Conservation (phyloP, 2,888 invertebrate genomes). For the Iphiclides podalirius region DNA sequence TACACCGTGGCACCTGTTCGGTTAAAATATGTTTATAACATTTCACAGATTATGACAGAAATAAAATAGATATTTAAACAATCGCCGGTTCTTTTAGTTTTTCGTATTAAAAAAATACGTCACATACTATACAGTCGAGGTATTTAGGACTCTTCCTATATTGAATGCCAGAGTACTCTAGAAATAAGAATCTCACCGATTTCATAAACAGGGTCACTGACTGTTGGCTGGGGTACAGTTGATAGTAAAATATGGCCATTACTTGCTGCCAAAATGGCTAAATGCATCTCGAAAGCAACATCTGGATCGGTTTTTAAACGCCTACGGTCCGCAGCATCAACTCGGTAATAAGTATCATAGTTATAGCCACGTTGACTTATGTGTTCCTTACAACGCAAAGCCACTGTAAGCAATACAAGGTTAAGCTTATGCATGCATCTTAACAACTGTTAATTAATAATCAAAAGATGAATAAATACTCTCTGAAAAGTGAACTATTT, state of each 20-base stretch:
- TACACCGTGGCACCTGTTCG: too few relatives aligned
- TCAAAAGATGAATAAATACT: too few relatives aligned
- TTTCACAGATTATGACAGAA: too few relatives aligned
- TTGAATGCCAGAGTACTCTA: too few relatives aligned
- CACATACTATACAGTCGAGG: too few relatives aligned
- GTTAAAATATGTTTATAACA: too few relatives aligned
- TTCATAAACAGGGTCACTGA: constrained; percentile 82
- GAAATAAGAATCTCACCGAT: constrained; percentile 72
- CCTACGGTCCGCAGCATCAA: constrained; percentile 48
- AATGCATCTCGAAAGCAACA: constrained; percentile 79
- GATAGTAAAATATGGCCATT: constrained; percentile 86
- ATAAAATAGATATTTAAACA: too few relatives aligned
- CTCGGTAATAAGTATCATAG: constrained; percentile 80
- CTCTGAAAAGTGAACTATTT: too few relatives aligned
- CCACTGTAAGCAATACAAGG: constrained; percentile 53
- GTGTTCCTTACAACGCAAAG: constrained; percentile 75
- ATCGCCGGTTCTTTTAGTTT: too few relatives aligned
- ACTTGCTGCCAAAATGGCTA: constrained; percentile 83
- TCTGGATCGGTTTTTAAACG: constrained; percentile 36
- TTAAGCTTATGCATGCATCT: not conserved
- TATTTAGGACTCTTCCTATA: too few relatives aligned
- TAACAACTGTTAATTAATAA: not conserved
- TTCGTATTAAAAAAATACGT: too few relatives aligned
- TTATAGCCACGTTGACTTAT: constrained; percentile 76
- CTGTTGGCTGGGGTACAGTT: constrained; percentile 61